Evolutionary conservation across 2,113 vertebrate genomes (phyloP).

Genomic region (Machaerirhynchus nigripectus): DNA sequence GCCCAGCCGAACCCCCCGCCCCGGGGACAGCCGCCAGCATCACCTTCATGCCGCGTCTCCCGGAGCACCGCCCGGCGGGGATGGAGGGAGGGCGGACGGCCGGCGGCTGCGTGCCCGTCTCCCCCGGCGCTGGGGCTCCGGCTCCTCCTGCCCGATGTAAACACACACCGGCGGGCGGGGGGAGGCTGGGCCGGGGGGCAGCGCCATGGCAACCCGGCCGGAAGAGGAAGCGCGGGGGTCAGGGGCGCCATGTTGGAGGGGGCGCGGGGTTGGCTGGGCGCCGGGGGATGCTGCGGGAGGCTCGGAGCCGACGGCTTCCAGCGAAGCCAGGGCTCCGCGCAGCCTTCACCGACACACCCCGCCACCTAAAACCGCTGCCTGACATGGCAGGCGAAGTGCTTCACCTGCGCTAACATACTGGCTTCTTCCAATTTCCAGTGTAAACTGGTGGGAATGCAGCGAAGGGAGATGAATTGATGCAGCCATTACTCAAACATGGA

Average conservation of each 20-base stretch:
- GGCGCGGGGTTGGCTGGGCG: neutral
- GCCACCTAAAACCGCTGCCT: fast-evolving
- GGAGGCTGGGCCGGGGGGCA: slow-evolving; percentile 14
- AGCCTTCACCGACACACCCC: fast-evolving
- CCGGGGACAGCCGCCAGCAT: neutral
- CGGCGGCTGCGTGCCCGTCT: neutral
- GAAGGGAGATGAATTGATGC: neutral
- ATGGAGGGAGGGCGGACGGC: neutral
- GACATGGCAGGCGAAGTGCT: fast-evolving
- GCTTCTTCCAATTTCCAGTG: neutral
- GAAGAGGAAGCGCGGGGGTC: slow-evolving; percentile 42
- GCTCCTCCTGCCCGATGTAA: slow-evolving; percentile 41
- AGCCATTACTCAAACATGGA: fast-evolving
- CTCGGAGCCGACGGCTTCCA: fast-evolving
- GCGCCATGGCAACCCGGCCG: slow-evolving; percentile 53
- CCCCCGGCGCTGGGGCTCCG: neutral
- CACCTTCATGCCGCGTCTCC: slow-evolving; percentile 54
- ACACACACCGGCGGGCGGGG: neutral
- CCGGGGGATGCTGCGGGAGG: fast-evolving
- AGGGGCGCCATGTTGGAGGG: slow-evolving; percentile 8
- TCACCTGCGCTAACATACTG: fast-evolving
- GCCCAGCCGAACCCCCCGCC: neutral
- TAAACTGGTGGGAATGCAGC: too few relatives aligned
- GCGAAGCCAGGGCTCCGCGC: fast-evolving
- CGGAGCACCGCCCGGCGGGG: neutral